These are phyloP conservation scores for Vireo griseus DNA, from an alignment of 2,797 vertebrate species.

Conservation along the genomic window DNA sequence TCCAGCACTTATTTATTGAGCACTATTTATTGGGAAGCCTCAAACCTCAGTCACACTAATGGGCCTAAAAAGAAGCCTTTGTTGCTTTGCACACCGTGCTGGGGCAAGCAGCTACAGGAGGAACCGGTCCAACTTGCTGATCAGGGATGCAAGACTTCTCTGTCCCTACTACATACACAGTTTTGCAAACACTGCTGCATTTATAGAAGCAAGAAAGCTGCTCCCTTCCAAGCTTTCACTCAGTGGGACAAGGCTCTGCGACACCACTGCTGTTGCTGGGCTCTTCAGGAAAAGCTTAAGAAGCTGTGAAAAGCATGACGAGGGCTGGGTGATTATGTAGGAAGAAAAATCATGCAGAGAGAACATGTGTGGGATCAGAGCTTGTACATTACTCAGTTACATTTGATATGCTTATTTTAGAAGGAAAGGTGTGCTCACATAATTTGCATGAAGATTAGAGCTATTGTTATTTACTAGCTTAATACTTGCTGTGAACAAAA, in stretches of 20 bases:
- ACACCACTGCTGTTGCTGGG: background rate
- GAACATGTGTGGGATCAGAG: slow-evolving; percentile 37
- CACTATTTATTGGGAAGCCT: background rate
- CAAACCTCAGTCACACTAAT: background rate
- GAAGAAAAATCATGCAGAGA: slow-evolving; percentile 17
- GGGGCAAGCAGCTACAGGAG: background rate
- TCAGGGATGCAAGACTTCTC: background rate
- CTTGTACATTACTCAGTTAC: background rate
- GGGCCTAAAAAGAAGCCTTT: background rate
- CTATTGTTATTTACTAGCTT: background rate
- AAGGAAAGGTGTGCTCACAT: background rate
- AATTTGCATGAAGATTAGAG: background rate
- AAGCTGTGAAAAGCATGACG: background rate
- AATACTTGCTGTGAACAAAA: background rate
- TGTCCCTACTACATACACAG: background rate
- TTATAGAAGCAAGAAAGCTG: background rate
- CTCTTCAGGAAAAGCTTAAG: background rate
- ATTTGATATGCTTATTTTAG: background rate
- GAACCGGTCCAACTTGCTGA: slow-evolving; percentile 20
- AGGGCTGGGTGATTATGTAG: background rate
- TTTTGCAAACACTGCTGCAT: slow-evolving; percentile 16
- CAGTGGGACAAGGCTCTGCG: background rate
- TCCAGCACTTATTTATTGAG: background rate
- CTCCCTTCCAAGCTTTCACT: background rate
- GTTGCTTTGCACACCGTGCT: background rate